Base-by-base conservation (phyloP, 2,797 vertebrate genomes). In the Lacerta agilis region DNA sequence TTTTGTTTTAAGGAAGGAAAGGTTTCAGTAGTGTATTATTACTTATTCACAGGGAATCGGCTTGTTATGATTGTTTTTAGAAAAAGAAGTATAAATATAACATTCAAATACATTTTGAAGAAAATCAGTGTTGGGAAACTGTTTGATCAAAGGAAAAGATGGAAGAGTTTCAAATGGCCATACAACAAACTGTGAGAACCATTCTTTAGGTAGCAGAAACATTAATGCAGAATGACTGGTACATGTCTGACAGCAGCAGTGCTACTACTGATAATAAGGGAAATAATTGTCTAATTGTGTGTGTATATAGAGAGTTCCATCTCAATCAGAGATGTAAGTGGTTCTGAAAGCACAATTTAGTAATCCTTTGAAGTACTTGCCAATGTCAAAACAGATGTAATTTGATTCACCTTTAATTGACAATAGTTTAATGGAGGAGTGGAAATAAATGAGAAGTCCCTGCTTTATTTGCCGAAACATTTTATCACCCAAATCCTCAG, bases 231-330 rank as follows among this genome's bases (percentile, higher is more conserved):
- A 75, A 91, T 82, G 84, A 88, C 18, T 83, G 25, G 86, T 1
- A 71, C 45, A 61, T 33, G 85, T 81, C 78, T 66, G 41, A 67
- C 18, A 79, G 33, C 69, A 77, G 64, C 17, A 91, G 86, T 91
- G 90, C 86, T 91, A 55, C 27, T 91, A 87, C 58, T 41, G 66
- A 43, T 45, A 75, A 90, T 36, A 90, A 66, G 67, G 91, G 90
- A 90, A 81, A 90, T 89, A 87, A 85, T 77, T 82, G n/a, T 88
- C 87, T 89, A 88, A 93, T 92, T 94, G 91, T 76, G 86, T 88
- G 86, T 89, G 89, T 64, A 1, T 64, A 1, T 72, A 38, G 10
- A 67, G 61, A 91, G 45, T 76, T 86, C 92, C 33, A 41, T 87
- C 87, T 86, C 77, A 43, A 83, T 81, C 79, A 91, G 76, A 38